These are phyloP conservation scores for Resseliella maxima DNA, from an alignment of 2,888 invertebrate species.

Conservation along the genomic window DNA sequence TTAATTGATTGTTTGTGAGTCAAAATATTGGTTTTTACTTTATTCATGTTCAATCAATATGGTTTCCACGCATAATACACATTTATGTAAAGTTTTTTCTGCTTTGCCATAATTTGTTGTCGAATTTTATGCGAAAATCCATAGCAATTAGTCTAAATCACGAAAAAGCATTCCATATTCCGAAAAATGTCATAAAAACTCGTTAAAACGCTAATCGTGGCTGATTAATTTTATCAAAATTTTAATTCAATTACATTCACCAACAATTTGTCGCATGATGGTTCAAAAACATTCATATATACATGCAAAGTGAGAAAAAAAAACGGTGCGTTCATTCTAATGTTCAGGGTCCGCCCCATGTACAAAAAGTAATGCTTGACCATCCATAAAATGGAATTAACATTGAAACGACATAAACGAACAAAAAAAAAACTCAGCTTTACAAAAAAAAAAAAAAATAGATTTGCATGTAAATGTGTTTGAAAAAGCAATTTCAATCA, in stretches of 20 bases:
- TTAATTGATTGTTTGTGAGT: conserved; percentile 16
- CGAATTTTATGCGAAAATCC: too few species aligned
- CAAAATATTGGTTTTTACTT: neutral
- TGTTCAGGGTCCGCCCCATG: neutral
- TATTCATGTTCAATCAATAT: neutral
- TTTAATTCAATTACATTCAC: conserved; percentile 9
- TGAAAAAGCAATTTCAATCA: neutral
- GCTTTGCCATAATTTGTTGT: neutral
- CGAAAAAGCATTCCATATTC: neutral
- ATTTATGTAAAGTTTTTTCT: neutral
- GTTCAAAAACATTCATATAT: neutral
- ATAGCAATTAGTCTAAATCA: neutral
- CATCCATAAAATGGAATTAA: neutral
- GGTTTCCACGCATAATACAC: neutral
- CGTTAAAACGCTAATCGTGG: neutral
- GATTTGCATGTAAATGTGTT: conserved; percentile 11
- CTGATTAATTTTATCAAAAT: neutral
- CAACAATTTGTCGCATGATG: conserved; percentile 19
- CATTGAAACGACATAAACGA: too few species aligned
- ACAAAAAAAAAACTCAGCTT: too few species aligned
- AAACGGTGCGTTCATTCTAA: neutral
- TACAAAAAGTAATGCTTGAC: neutral
- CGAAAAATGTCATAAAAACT: neutral
- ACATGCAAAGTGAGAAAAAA: too few species aligned
- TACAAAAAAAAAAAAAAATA: neutral